Conservation (phyloP, 2,888 invertebrate genomes). For the Lasioglossum leucozonium region DNA sequence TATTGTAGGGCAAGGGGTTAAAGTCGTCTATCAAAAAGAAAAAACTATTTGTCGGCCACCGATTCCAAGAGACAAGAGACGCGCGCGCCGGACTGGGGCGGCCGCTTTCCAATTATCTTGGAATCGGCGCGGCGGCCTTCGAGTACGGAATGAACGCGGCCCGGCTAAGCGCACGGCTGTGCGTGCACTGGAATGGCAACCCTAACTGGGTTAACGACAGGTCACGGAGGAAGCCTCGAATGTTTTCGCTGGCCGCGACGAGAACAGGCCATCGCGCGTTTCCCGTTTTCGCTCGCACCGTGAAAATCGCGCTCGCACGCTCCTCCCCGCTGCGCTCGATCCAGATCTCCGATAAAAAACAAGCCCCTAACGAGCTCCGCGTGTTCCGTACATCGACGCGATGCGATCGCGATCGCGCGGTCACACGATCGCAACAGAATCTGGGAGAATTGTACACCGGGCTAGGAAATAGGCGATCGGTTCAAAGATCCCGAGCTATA, state of each 20-base stretch:
- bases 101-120: constrained; percentile 53
- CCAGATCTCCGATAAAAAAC: neutral
- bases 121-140: constrained; percentile 50
- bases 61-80: neutral
- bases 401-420: neutral
- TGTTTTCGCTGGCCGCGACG: constrained; percentile 63
- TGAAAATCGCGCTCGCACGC: constrained; percentile 23
- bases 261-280: constrained; percentile 39
- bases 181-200: constrained; percentile 59
- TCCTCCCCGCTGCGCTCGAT: constrained; percentile 8
- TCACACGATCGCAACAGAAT: neutral
- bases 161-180: constrained; percentile 28
- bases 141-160: constrained; percentile 39
- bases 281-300: constrained; percentile 1
- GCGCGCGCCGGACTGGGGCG: neutral
- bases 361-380: neutral
- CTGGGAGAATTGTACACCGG: neutral
- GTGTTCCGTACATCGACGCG: neutral
- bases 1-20: no score
- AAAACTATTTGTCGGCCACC: no score
- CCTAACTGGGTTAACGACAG: constrained; percentile 77
- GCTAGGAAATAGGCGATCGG: neutral
- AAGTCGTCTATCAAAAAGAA: neutral
- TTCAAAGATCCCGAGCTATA: neutral
- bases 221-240: constrained; percentile 75